Conservation (phyloP, 2,888 invertebrate genomes). For the Erannis defoliaria region DNA sequence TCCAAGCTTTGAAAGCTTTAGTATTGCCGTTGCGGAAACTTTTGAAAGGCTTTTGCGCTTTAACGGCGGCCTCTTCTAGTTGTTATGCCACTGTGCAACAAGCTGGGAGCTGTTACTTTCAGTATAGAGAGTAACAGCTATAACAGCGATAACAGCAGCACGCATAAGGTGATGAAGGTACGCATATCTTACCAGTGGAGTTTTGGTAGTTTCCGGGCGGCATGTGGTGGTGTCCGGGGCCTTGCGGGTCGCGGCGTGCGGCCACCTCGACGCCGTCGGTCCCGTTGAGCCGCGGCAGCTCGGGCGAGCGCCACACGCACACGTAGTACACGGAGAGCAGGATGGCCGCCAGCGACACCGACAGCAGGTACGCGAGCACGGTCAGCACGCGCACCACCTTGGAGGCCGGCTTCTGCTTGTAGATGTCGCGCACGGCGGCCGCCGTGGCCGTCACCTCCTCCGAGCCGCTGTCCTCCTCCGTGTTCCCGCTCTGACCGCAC, state of each 20-base stretch:
- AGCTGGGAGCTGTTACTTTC: too few relatives aligned
- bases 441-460: conserved; percentile 62
- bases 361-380: conserved; percentile 92
- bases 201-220: background rate
- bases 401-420: conserved; percentile 76
- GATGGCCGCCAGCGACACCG: conserved; percentile 95
- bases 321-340: conserved; percentile 93
- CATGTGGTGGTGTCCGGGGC: background rate
- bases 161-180: background rate
- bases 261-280: conserved; percentile 42
- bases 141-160: background rate
- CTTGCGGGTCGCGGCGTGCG: background rate
- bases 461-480: conserved; percentile 68
- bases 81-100: too few relatives aligned
- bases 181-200: conserved; percentile 2
- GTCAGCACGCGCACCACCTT: conserved; percentile 89
- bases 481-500: conserved; percentile 69
- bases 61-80: too few relatives aligned
- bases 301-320: conserved; percentile 92
- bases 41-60: background rate
- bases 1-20: too few relatives aligned
- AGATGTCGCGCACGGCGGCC: conserved; percentile 65
- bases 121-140: too few relatives aligned
- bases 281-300: conserved; percentile 71
- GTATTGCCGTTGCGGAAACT: background rate